Evolutionary conservation across 2,113 vertebrate genomes (phyloP).

Genomic region (Pterocles gutturalis): DNA sequence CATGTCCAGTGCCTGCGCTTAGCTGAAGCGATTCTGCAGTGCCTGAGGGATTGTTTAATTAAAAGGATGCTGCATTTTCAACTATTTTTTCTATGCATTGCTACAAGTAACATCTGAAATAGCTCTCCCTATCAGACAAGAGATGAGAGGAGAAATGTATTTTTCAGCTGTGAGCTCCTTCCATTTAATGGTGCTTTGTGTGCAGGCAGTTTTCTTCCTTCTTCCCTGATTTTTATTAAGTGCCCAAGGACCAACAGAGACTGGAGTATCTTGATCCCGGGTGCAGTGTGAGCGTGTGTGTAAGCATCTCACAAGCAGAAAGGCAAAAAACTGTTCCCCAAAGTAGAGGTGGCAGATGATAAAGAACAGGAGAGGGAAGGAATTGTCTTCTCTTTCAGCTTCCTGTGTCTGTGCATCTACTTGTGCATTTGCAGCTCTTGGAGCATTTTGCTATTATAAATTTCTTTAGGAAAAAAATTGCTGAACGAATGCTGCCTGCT

Average conservation of each 20-base stretch:
- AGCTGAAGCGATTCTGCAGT: fast-evolving
- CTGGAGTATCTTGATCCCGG: neutral
- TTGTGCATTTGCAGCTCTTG: neutral
- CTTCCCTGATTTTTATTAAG: neutral
- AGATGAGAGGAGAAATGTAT: neutral
- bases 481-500: neutral
- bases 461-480: neutral
- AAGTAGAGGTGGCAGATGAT: neutral
- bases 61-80: neutral
- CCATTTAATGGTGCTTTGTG: neutral
- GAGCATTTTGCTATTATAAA: neutral
- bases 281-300: neutral
- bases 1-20: neutral
- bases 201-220: neutral
- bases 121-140: neutral
- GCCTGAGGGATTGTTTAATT: neutral
- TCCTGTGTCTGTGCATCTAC: neutral
- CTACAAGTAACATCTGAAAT: conserved; percentile 7
- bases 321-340: neutral
- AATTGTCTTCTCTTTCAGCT: neutral
- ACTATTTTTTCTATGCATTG: neutral
- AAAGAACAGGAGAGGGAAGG: neutral
- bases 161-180: neutral
- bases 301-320: neutral
- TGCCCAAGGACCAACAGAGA: neutral